Base-by-base conservation (phyloP, 1,140 invertebrate genomes). In the Cydia pomonella region DNA sequence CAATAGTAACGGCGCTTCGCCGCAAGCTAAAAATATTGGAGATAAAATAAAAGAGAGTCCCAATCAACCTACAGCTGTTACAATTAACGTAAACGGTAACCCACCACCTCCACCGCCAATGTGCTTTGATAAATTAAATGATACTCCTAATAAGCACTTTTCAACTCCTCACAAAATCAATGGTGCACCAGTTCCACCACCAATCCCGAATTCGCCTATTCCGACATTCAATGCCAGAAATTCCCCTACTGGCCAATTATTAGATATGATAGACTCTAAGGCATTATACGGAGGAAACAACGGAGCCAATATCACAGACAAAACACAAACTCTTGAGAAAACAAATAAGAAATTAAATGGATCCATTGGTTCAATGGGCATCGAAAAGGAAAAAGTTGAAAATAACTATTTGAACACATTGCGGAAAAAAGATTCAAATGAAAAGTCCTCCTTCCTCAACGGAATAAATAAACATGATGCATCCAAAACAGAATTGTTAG, bases 161-260 rank as follows among this genome's bases (percentile, higher is more conserved):
- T 66, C 63, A n/a, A 38, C n/a, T 33, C 29, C 64, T 2, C 41
- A 33, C 3, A 69, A 69, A 69, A 69, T 44, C 6, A 53, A 73
- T 73, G 41, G 41, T 25, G 47, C 23, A 27, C 72, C 72, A 18
- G 25, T 73, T 38, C 90, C 90, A 16, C 90, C 90, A 47, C 90
- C 90, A 5, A 84, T 92, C 18, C 91, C 91, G 6, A 89, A 78
- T 47, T 85, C 91, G 44, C 91, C 91, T 29, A 78, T 92, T 59
- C 90, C 91, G 53, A 84, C 83, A 69, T 87, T 87, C 27, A 84
- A 88, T 80, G 77, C 76, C 13, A 83, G 87, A 63, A 89, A 81
- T 73, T 85, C 89, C 38, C 83, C 84, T 25, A 82, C 84, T 73
- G 79, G 77, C 47, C 80, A 82, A 73, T 72, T 84, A 10, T 71